Evolutionary conservation across 2,888 invertebrate species (phyloP).

Genomic region (Cataglyphis cursor): DNA sequence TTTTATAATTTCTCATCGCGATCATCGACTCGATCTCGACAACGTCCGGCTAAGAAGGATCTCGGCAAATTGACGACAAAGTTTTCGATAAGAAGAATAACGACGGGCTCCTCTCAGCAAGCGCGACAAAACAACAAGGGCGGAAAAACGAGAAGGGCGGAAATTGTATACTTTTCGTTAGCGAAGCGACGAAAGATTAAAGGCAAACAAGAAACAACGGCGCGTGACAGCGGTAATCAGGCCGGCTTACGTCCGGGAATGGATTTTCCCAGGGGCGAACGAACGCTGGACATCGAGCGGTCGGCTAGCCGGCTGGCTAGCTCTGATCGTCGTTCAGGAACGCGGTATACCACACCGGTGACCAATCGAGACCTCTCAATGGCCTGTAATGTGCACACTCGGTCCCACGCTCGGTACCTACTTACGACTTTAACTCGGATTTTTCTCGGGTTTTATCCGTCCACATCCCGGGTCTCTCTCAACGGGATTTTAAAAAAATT

Average conservation of each 20-base stretch:
- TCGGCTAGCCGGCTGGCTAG: background rate
- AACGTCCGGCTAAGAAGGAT: background rate
- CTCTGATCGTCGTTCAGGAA: constrained; percentile 26
- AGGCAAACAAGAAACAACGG: constrained; percentile 79
- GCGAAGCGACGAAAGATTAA: constrained; percentile 75
- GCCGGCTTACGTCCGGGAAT: constrained; percentile 39
- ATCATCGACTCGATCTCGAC: background rate
- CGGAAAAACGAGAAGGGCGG: constrained; percentile 15
- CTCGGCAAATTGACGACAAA: constrained; percentile 15
- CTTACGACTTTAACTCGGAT: constrained; percentile 3
- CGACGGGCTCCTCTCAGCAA: background rate
- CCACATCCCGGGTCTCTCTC: background rate
- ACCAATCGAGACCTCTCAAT: constrained; percentile 38
- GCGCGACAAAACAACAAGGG: background rate
- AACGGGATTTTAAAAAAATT: background rate
- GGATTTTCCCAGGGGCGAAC: constrained; percentile 53
- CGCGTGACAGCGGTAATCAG: constrained; percentile 67
- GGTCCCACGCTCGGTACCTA: background rate
- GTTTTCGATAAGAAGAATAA: constrained; percentile 19
- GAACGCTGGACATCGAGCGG: constrained; percentile 10
- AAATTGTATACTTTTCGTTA: constrained; percentile 78
- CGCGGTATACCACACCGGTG: constrained; percentile 20
- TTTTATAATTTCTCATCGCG: constrained; percentile 9
- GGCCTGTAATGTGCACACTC: constrained; percentile 5
- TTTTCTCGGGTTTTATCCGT: constrained; percentile 7